Conservation (phyloP, 2,888 invertebrate species). For the Chironomus riparius region DNA sequence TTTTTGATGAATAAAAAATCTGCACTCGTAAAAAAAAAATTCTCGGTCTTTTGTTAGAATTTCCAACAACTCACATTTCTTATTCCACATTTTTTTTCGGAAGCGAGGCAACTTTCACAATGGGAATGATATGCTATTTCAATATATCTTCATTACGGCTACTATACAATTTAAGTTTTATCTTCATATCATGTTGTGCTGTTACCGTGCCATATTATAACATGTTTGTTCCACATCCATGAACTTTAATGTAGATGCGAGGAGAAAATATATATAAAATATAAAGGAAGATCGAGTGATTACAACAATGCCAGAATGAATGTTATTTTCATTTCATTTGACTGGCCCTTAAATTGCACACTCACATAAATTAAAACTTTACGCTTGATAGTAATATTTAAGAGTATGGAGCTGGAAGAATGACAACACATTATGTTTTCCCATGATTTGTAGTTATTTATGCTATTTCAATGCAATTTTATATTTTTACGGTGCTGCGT, state of each 20-base stretch:
- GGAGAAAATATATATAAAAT: no score
- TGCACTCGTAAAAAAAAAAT: background rate
- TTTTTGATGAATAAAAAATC: background rate
- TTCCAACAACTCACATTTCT: background rate
- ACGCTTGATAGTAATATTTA: background rate
- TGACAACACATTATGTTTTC: background rate
- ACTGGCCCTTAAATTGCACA: background rate
- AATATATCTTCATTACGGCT: background rate
- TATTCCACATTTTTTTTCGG: no score
- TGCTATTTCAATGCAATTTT: background rate
- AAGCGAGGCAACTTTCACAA: no score
- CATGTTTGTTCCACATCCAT: constrained; percentile 5
- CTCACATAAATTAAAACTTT: background rate
- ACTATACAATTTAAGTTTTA: background rate
- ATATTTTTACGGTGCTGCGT: background rate
- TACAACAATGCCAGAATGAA: no score
- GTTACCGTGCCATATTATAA: no score
- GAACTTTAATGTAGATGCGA: background rate
- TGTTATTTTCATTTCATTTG: no score
- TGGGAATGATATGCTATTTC: no score
- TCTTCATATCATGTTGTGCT: no score
- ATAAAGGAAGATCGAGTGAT: background rate
- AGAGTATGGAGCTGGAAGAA: background rate
- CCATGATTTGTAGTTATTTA: background rate
- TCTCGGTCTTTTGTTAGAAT: background rate